phyloP scores from a whole-genome alignment of 1,140 invertebrate species.

The Alviniconcha marisindica region DNA sequence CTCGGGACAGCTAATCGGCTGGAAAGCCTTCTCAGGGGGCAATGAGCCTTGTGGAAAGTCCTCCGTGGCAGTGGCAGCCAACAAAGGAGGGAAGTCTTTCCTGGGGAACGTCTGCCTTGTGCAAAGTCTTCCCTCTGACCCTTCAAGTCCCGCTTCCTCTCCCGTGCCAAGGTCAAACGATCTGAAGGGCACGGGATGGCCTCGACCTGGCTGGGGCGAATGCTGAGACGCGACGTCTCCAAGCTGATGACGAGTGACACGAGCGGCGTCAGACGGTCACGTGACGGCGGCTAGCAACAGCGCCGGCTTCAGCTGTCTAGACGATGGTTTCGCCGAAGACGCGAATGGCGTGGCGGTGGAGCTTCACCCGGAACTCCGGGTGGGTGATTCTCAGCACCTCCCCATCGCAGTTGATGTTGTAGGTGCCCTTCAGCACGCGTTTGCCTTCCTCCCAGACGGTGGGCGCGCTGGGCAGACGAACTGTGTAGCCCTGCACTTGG shows the following conservation, averaged over 20 bases:
- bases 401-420: slow-evolving; percentile 57
- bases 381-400: slow-evolving; percentile 47
- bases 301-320: not conserved
- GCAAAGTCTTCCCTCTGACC: too few relatives aligned
- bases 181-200: not conserved
- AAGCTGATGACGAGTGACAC: not conserved
- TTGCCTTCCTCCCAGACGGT: slow-evolving; percentile 21
- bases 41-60: too few relatives aligned
- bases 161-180: not conserved
- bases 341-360: slow-evolving; percentile 23
- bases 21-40: too few relatives aligned
- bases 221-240: not conserved
- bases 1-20: too few relatives aligned
- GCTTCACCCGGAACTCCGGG: slow-evolving; percentile 38
- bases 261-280: not conserved
- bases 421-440: slow-evolving; percentile 40
- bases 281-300: not conserved
- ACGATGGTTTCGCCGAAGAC: slow-evolving; percentile 27
- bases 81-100: too few relatives aligned
- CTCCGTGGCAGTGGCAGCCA: too few relatives aligned
- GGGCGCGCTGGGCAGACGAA: slow-evolving; percentile 30
- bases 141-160: too few relatives aligned
- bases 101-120: too few relatives aligned
- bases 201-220: not conserved
- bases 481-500: slow-evolving; percentile 44